phyloP scores from a whole-genome alignment of 2,113 vertebrate species.

The Penelope pileata region DNA sequence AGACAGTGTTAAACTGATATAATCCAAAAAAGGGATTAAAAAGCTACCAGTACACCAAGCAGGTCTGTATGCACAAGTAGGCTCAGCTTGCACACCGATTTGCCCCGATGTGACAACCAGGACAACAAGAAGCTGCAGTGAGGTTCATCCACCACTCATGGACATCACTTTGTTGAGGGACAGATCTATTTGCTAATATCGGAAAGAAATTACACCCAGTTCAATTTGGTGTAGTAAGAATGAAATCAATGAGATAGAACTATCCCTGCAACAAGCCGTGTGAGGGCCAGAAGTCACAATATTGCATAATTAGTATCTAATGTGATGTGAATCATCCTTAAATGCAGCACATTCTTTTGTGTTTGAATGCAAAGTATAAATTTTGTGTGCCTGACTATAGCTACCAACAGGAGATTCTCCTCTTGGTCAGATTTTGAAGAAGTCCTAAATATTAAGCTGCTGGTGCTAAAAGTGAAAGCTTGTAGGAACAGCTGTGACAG shows the following conservation, averaged over 20 bases:
- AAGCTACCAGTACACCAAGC: background rate
- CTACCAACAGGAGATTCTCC: background rate
- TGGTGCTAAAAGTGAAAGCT: background rate
- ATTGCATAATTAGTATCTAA: background rate
- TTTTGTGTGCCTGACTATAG: background rate
- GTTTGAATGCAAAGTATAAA: background rate
- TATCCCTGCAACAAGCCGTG: background rate
- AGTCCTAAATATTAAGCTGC: background rate
- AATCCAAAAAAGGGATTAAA: background rate
- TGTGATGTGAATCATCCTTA: fast-evolving
- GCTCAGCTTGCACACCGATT: background rate
- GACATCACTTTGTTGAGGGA: background rate
- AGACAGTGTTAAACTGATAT: background rate
- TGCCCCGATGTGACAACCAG: background rate
- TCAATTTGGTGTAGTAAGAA: background rate
- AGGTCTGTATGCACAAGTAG: background rate
- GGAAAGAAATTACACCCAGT: background rate
- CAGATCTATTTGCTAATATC: background rate
- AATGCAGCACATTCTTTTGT: background rate
- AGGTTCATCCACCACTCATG: background rate
- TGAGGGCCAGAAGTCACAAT: background rate
- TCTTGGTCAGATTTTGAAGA: background rate
- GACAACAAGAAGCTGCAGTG: background rate
- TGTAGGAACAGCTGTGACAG: background rate
- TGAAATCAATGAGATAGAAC: background rate